phyloP scores from a whole-genome alignment of 2,888 invertebrate species.

The Lycocerus yunnanus region DNA sequence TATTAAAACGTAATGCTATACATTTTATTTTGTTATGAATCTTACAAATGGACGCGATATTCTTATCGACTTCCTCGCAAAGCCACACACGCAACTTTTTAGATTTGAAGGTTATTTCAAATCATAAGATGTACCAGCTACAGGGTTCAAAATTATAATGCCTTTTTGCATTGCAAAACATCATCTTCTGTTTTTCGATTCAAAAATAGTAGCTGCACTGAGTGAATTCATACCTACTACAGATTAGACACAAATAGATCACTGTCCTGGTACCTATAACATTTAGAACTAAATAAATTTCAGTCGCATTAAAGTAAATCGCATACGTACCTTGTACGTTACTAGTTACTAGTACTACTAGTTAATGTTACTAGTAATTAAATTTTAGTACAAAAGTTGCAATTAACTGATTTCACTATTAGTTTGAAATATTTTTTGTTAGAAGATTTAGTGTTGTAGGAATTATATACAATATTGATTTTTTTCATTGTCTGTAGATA shows the following conservation, averaged over 20 bases:
- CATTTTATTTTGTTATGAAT: not conserved
- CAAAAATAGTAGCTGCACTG: not conserved
- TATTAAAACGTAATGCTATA: not conserved
- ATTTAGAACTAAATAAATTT: not conserved
- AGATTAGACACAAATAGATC: not conserved
- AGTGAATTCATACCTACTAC: not conserved
- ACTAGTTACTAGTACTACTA: no score
- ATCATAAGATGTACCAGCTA: not conserved
- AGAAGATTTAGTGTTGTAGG: no score
- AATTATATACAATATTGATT: no score
- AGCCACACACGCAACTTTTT: constrained; percentile 29
- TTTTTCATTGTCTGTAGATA: no score
- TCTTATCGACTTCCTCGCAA: constrained; percentile 37
- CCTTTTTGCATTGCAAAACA: not conserved
- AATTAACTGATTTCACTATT: no score
- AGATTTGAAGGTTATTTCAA: constrained; percentile 22
- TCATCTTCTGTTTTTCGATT: not conserved
- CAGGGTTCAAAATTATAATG: not conserved
- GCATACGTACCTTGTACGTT: no score
- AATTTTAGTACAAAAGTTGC: no score
- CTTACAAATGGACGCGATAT: constrained; percentile 29
- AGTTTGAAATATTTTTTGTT: no score
- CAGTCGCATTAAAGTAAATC: not conserved
- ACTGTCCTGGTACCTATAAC: not conserved
- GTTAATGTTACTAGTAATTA: no score